Evolutionary conservation across 2,888 invertebrate species (phyloP), one percentile per base, ranked within the genome.

Genomic region (Chrysodeixis includens): DNA sequence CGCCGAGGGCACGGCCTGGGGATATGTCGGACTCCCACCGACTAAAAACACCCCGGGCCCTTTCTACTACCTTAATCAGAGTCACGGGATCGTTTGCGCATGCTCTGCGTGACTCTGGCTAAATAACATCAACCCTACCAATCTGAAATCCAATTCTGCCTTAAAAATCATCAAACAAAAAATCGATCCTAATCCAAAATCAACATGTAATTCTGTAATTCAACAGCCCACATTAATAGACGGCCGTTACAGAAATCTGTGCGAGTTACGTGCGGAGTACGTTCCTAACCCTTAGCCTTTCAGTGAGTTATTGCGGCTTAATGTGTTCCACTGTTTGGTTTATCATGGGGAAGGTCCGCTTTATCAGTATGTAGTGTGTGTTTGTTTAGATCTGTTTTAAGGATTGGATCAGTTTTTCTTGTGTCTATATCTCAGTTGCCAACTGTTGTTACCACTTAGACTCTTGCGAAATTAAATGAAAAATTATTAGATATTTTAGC

Each of bases 201-300:
- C 14, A 20, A 56, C 55, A 65, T 78, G 12, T 65, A 56, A 71
- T 69, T 62, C 46, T 44, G n/a, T n/a, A n/a, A n/a, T n/a, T n/a
- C n/a, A n/a, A n/a, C 18, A 14, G 51, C n/a, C 74, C 62, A 63
- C 56, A 78, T 68, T 56, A 58, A 70, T 72, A 74, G 72, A 66
- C 7, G 16, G 63, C 65, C 55, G 75, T 79, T 80, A 80, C 69
- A 66, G 40, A 68, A 71, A 75, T 62, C 72, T 79, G 79, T 75
- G 79, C 62, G 67, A 51, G 61, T 77, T 80, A 79, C 71, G 58
- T 63, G 66, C 55, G 61, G 57, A 63, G 56, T 40, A 52, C 58
- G 66, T 65, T 44, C 30, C 18, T 54, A 59, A 75, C 72, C 79
- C 62, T 67, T 57, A 60, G 14, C 22, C 53, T 59, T 26, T 56